These are phyloP conservation scores for Corydoras maculifer DNA, from an alignment of 2,113 vertebrate species.

Conservation along the genomic window DNA sequence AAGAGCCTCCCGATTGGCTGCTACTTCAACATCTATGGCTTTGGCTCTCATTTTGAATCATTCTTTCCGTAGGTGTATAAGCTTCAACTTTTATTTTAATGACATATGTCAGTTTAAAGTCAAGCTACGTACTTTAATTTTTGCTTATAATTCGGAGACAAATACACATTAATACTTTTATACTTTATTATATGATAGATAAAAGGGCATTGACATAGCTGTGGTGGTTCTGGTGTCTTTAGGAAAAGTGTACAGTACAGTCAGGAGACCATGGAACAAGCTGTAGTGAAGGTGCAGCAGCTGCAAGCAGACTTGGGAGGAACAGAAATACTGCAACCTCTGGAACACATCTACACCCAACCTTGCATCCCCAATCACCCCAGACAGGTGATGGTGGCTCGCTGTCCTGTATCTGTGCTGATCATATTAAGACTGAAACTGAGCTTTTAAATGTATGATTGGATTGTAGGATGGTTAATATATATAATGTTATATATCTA, in stretches of 20 bases:
- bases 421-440: too few relatives aligned
- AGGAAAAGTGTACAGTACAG: conserved; percentile 75
- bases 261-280: conserved; percentile 65
- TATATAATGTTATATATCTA: neutral
- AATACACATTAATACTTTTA: neutral
- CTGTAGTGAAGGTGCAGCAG: conserved; percentile 56
- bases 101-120: too few relatives aligned
- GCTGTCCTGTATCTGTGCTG: too few relatives aligned
- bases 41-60: conserved; percentile 65
- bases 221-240: conserved; percentile 8
- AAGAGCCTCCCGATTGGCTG: conserved; percentile 81
- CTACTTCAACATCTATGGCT: conserved; percentile 79
- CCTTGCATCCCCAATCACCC: conserved; percentile 58
- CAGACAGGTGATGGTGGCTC: conserved; percentile 60
- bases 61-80: conserved; percentile 61
- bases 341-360: conserved; percentile 65
- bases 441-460: too few relatives aligned
- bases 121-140: too few relatives aligned
- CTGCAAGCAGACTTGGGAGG: conserved; percentile 66
- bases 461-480: too few relatives aligned
- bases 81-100: too few relatives aligned
- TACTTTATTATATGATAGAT: neutral
- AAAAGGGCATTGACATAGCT: neutral
- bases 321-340: conserved; percentile 70
- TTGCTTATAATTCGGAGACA: too few relatives aligned